Conservation (phyloP, 2,113 vertebrate species). For the Erythrocebus patas region DNA sequence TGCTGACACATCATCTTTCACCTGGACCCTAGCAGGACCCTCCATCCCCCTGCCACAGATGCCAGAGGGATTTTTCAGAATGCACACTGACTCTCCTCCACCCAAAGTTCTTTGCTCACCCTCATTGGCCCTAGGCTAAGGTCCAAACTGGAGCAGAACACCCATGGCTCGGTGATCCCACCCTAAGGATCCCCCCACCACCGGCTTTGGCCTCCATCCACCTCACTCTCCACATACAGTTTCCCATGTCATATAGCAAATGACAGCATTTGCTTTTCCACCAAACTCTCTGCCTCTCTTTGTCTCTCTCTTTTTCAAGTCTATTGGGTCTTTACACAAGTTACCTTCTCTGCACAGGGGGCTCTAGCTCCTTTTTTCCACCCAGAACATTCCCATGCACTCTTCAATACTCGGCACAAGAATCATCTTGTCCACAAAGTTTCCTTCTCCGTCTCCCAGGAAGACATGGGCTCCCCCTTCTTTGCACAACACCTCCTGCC, state of each 20-base stretch:
- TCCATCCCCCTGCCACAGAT: background rate
- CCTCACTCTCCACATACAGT: background rate
- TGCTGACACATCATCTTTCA: background rate
- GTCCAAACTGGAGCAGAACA: background rate
- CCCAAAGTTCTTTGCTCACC: background rate
- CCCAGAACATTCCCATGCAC: too few species aligned
- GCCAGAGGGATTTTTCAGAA: background rate
- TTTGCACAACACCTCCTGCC: background rate
- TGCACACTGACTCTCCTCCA: too few species aligned
- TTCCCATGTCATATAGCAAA: too few species aligned
- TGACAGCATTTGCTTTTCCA: background rate
- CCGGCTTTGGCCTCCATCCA: rapidly evolving
- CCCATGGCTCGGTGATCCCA: background rate
- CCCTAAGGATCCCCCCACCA: rapidly evolving
- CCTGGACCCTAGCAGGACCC: background rate
- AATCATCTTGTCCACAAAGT: background rate
- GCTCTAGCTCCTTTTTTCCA: background rate
- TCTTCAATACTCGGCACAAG: background rate
- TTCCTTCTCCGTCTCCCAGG: background rate
- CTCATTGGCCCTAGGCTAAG: rapidly evolving
- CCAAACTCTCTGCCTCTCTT: background rate
- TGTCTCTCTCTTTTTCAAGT: background rate
- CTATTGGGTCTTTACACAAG: background rate
- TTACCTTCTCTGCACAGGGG: background rate
- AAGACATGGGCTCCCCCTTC: background rate